Evolutionary conservation across 1,140 invertebrate genomes (phyloP).

Genomic region (Lethrus apterus): DNA sequence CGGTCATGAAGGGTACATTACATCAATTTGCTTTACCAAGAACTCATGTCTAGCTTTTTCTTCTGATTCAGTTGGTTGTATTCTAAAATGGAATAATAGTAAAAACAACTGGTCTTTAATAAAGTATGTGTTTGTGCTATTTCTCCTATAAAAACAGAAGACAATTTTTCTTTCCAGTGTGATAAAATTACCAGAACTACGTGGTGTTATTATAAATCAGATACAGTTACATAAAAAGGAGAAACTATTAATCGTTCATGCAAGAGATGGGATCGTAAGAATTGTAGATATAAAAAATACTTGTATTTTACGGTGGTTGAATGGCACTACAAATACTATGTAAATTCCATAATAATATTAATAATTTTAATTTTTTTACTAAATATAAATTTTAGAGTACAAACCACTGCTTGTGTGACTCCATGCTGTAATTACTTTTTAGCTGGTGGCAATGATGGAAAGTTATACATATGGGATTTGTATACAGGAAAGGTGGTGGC

Average conservation of each 20-base stretch:
- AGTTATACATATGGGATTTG: constrained; percentile 24
- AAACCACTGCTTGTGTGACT: constrained; percentile 25
- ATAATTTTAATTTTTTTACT: constrained; percentile 8
- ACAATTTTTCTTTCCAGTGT: constrained; percentile 21
- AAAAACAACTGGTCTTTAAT: constrained; percentile 25
- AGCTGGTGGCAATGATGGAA: constrained; percentile 24
- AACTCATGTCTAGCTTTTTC: constrained; percentile 28
- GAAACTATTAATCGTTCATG: constrained; percentile 29
- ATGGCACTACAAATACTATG: constrained; percentile 23
- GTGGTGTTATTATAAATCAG: constrained; percentile 32
- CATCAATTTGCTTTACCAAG: constrained; percentile 29
- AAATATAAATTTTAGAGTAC: constrained; percentile 21
- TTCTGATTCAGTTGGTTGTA: constrained; percentile 30
- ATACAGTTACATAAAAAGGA: constrained; percentile 31
- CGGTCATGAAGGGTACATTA: constrained; percentile 33
- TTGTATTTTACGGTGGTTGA: constrained; percentile 25
- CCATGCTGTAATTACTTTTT: constrained; percentile 21
- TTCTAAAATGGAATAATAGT: constrained; percentile 31
- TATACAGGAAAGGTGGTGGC: constrained; percentile 21
- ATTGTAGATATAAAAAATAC: constrained; percentile 27
- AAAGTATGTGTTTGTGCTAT: constrained; percentile 18
- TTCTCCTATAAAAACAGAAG: constrained; percentile 3
- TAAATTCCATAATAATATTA: constrained; percentile 4
- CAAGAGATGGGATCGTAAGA: constrained; percentile 32
- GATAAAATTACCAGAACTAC: constrained; percentile 28